A percentile compares a stretch with the other conserved stretches of the same genome.
phyloP scores from a whole-genome alignment of 2,888 invertebrate genomes.

The Hemistola chrysoprasaria region DNA sequence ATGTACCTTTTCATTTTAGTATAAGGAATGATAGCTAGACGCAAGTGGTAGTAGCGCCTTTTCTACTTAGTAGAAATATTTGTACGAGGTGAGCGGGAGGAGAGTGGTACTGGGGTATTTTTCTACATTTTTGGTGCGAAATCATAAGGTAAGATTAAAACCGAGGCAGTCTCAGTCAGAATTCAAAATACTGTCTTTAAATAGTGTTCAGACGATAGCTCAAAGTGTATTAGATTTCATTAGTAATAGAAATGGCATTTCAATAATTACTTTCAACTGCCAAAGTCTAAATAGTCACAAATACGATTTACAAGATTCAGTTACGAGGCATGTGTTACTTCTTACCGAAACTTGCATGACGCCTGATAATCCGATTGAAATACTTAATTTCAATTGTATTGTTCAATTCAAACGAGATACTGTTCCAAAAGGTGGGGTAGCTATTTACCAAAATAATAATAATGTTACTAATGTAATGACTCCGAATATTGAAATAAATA shows the following conservation, averaged over 20 bases:
- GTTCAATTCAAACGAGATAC: conserved; percentile 33
- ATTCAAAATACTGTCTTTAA: conserved; percentile 28
- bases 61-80: too few species aligned
- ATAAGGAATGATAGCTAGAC: too few species aligned
- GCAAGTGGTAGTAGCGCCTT: too few species aligned
- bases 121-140: too few species aligned
- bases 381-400: conserved; percentile 37
- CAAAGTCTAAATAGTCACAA: conserved; percentile 24
- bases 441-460: conserved; percentile 40
- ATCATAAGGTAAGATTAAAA: too few species aligned
- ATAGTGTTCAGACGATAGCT: conserved; percentile 26
- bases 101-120: too few species aligned
- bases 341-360: conserved; percentile 30
- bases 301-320: conserved; percentile 24
- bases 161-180: too few species aligned
- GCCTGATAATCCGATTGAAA: conserved; percentile 28
- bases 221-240: conserved; percentile 26
- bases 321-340: conserved; percentile 26
- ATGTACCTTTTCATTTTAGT: too few species aligned
- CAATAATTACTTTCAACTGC: conserved; percentile 24
- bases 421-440: conserved; percentile 34
- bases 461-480: conserved; percentile 30
- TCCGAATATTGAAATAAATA: conserved; percentile 36
- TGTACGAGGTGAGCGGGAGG: too few species aligned
- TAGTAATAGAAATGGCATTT: conserved; percentile 25